phyloP scores from a whole-genome alignment of 53 echinoderm and acorn worm genomes.

The Arbacia lixula region DNA sequence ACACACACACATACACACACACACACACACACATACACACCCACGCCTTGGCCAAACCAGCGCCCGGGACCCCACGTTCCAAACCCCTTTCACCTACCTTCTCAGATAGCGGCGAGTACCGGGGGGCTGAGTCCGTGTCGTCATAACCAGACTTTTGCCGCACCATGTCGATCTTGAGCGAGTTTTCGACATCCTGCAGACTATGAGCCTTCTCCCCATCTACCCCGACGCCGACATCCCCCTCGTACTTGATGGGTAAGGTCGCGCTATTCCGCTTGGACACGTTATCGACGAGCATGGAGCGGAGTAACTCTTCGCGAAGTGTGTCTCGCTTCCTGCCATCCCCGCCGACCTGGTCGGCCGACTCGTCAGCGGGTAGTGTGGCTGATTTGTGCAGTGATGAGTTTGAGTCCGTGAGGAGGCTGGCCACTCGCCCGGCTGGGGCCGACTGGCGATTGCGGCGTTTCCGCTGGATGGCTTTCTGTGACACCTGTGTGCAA shows the following conservation, averaged over 20 bases:
- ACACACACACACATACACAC: no score
- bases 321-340: conserved; percentile 55
- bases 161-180: conserved; percentile 38
- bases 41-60: no score
- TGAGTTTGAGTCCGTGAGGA: conserved; percentile 61
- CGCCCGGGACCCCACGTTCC: no score
- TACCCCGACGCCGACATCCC: not conserved
- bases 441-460: conserved; percentile 60
- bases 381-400: conserved; percentile 36
- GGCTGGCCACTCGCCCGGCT: conserved; percentile 61
- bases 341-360: not conserved
- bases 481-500: conserved; percentile 6
- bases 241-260: not conserved
- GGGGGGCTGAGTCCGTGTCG: conserved; percentile 39
- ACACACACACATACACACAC: no score
- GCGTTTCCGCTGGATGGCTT: conserved; percentile 41
- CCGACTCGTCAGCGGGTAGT: not conserved
- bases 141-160: conserved; percentile 56
- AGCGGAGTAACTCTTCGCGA: conserved; percentile 64
- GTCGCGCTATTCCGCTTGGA: not conserved
- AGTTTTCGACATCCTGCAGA: conserved; percentile 45
- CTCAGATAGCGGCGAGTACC: not conserved
- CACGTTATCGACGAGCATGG: conserved; percentile 52
- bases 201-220: conserved; percentile 21
- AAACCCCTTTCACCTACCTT: no score